Evolutionary conservation across 2,888 invertebrate genomes (phyloP).

Genomic region (Lepidochrysops patricia): DNA sequence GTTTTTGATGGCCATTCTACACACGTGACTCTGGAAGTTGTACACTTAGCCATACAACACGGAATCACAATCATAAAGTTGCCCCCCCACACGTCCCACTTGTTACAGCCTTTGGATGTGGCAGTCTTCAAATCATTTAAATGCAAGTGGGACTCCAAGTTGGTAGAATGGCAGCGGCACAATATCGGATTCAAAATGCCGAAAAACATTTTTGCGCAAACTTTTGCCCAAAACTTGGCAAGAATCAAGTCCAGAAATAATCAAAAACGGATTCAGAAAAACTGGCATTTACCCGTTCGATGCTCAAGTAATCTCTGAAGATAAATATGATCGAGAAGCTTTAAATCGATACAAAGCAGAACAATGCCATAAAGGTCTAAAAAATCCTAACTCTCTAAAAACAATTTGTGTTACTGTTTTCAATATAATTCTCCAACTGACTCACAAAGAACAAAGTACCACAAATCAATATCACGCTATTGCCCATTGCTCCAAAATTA

Average conservation of each 20-base stretch:
- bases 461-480: no score
- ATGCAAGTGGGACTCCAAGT: conserved; percentile 25
- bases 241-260: conserved; percentile 16
- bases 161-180: conserved; percentile 26
- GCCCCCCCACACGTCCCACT: conserved; percentile 32
- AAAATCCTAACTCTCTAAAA: no score
- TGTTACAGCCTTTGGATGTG: conserved; percentile 32
- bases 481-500: no score
- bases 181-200: conserved; percentile 25
- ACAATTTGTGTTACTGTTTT: no score
- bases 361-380: neutral
- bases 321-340: conserved; percentile 17
- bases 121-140: conserved; percentile 31
- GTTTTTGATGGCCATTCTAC: conserved; percentile 35
- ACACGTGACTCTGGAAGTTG: conserved; percentile 22
- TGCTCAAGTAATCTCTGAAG: conserved; percentile 4
- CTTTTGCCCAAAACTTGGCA: conserved; percentile 14
- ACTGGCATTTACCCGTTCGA: conserved; percentile 22
- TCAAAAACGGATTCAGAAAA: conserved; percentile 26
- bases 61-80: conserved; percentile 28
- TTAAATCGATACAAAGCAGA: conserved; percentile 10
- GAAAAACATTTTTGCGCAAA: conserved; percentile 17
- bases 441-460: no score
- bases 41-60: conserved; percentile 11
- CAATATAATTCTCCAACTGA: no score